These are phyloP conservation scores for Heteractis magnifica DNA, from an alignment of 92 coral and sea anemone genomes.

Conservation along the genomic window DNA sequence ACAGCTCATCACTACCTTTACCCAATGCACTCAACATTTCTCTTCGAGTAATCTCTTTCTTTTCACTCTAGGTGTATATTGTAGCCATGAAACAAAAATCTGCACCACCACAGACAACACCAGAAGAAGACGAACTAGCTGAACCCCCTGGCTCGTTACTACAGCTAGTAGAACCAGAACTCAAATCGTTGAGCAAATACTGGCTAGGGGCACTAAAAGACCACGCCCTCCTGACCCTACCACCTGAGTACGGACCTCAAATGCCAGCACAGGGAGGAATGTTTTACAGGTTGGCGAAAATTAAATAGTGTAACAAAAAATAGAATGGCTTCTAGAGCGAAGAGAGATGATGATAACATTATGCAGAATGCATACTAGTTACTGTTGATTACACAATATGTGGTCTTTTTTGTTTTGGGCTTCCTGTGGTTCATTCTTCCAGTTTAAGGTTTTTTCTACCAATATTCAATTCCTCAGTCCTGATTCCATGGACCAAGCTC, in stretches of 20 bases:
- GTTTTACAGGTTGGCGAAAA: slow-evolving; percentile 78
- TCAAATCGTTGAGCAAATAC: slow-evolving; percentile 84
- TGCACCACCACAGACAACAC: slow-evolving; percentile 47
- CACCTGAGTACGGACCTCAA: slow-evolving; percentile 87
- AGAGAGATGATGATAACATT: no score
- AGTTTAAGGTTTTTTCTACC: no score
- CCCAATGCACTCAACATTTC: no score
- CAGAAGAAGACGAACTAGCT: slow-evolving; percentile 64
- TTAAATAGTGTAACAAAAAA: no score
- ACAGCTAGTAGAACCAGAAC: slow-evolving; percentile 91
- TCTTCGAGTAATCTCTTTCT: background rate
- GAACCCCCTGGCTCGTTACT: slow-evolving; percentile 90
- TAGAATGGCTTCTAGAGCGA: no score
- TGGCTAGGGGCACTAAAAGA: slow-evolving; percentile 99
- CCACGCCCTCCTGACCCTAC: slow-evolving; percentile 89
- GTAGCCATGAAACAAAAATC: slow-evolving; percentile 94
- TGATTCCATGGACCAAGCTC: slow-evolving; percentile 95
- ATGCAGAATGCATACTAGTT: no score
- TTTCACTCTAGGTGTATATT: slow-evolving; percentile 73
- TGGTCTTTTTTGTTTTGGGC: background rate
- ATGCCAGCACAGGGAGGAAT: slow-evolving; percentile 93
- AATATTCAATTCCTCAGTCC: slow-evolving; percentile 48
- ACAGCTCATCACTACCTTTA: background rate
- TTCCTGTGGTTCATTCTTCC: no score
- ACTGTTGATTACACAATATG: background rate